A percentile compares a stretch with the other conserved stretches of the same genome.
These are phyloP conservation scores for Scaptomyza polygonia DNA, from an alignment of 2,888 invertebrate genomes.

Conservation along the genomic window DNA sequence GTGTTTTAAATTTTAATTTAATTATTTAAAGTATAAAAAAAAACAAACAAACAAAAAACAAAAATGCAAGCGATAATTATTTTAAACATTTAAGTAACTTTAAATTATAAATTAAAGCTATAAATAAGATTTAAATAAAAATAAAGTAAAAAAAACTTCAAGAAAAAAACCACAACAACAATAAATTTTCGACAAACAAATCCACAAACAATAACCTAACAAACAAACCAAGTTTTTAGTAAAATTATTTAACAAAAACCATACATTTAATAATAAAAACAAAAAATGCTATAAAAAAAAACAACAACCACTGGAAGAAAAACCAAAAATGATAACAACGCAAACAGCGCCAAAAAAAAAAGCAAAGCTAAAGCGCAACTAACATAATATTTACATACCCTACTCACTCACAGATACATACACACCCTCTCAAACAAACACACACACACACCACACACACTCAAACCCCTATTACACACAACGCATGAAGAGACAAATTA, in stretches of 20 bases:
- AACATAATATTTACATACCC: constrained; percentile 46
- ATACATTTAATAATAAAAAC: constrained; percentile 50
- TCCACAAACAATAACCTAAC: constrained; percentile 53
- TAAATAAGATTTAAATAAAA: constrained; percentile 82
- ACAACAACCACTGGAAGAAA: constrained; percentile 18
- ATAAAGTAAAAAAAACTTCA: constrained; percentile 73
- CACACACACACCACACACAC: constrained; percentile 1
- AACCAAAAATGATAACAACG: constrained; percentile 39
- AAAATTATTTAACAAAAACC: constrained; percentile 44
- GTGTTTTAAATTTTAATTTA: constrained; percentile 83
- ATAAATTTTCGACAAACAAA: constrained; percentile 54
- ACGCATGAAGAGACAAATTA: constrained; percentile 79
- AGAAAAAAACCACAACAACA: constrained; percentile 56
- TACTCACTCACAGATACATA: constrained; percentile 24
- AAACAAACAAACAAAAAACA: constrained; percentile 61
- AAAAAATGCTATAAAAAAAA: constrained; percentile 36
- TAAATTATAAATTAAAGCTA: constrained; percentile 84
- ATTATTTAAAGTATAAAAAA: constrained; percentile 82
- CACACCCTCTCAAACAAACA: constrained; percentile 38
- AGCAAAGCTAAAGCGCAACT: constrained; percentile 65
- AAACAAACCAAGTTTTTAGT: constrained; percentile 45
- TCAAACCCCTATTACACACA: constrained; percentile 41
- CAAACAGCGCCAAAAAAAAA: constrained; percentile 59
- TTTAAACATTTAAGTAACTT: constrained; percentile 84
- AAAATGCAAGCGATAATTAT: constrained; percentile 83